Evolutionary conservation across 1,140 invertebrate species (phyloP).

Genomic region (Neocloeon triangulifer): DNA sequence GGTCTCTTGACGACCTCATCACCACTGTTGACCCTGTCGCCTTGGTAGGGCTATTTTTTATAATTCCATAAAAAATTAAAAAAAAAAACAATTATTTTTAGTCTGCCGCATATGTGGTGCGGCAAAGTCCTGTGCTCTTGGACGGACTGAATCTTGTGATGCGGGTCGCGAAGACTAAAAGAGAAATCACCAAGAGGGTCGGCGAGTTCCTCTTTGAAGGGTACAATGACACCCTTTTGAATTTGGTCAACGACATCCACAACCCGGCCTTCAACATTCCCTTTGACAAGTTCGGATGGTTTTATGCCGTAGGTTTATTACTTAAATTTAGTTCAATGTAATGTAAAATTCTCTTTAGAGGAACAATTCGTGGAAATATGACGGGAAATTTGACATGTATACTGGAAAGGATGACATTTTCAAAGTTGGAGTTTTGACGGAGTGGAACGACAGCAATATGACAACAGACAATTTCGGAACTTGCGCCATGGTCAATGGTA

Average conservation of each 20-base stretch:
- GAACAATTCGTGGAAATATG: constrained; percentile 40
- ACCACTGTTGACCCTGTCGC: constrained; percentile 24
- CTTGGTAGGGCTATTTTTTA: constrained; percentile 19
- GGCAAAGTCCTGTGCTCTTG: not conserved
- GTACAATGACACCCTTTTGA: constrained; percentile 40
- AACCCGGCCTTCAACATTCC: constrained; percentile 33
- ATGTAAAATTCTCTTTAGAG: constrained; percentile 23
- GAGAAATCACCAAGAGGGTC: constrained; percentile 36
- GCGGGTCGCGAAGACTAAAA: constrained; percentile 20
- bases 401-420: constrained; percentile 36
- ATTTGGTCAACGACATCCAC: constrained; percentile 24
- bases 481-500: constrained; percentile 14
- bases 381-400: constrained; percentile 50
- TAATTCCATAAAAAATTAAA: too few species aligned
- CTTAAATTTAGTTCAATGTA: constrained; percentile 1
- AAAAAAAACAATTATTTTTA: too few species aligned
- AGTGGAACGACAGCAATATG: constrained; percentile 26
- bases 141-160: constrained; percentile 17
- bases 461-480: constrained; percentile 11
- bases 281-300: constrained; percentile 52
- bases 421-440: constrained; percentile 33
- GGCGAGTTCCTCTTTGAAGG: constrained; percentile 48
- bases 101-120: not conserved
- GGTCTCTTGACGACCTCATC: constrained; percentile 20
- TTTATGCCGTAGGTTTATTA: constrained; percentile 28